Percentiles rank a stretch among this genome's conserved stretches.
Evolutionary conservation across 2,888 invertebrate genomes (phyloP).

Genomic region (Euproctis similis): DNA sequence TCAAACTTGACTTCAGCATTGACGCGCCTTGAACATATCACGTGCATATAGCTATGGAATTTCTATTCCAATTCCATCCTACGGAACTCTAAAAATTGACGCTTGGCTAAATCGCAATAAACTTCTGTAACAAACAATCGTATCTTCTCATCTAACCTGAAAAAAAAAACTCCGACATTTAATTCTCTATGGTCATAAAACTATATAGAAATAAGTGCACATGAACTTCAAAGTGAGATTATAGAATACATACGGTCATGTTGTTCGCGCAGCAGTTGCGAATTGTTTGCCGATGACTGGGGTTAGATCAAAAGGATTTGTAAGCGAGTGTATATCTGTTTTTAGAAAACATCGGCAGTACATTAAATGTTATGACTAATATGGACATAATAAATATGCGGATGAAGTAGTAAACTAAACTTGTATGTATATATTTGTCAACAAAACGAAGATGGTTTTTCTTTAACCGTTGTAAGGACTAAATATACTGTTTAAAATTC

Average conservation of each 20-base stretch:
- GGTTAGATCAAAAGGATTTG: slow-evolving; percentile 14
- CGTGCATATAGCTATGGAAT: too few species aligned
- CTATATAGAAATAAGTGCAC: slow-evolving; percentile 11
- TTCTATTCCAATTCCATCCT: too few species aligned
- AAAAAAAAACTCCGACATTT: slow-evolving; percentile 43
- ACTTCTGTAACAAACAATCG: slow-evolving; percentile 30
- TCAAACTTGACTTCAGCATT: too few species aligned
- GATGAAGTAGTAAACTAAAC: too few species aligned
- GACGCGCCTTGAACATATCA: too few species aligned
- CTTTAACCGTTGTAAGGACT: too few species aligned
- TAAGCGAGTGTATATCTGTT: neutral
- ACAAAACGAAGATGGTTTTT: too few species aligned
- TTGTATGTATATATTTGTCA: too few species aligned
- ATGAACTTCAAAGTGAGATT: slow-evolving; percentile 20
- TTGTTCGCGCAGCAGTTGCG: slow-evolving; percentile 9
- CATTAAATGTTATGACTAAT: slow-evolving; percentile 2
- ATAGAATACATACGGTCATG: slow-evolving; percentile 10
- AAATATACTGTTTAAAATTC: too few species aligned
- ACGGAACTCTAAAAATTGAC: slow-evolving; percentile 30
- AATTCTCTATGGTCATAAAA: slow-evolving; percentile 39
- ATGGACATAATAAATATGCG: neutral
- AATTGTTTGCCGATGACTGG: slow-evolving; percentile 10
- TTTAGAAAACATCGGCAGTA: neutral
- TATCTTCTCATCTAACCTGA: slow-evolving; percentile 40
- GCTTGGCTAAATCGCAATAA: slow-evolving; percentile 28